These are phyloP conservation scores for Urophycis tenuis DNA, from an alignment of 2,797 vertebrate genomes.

Conservation along the genomic window DNA sequence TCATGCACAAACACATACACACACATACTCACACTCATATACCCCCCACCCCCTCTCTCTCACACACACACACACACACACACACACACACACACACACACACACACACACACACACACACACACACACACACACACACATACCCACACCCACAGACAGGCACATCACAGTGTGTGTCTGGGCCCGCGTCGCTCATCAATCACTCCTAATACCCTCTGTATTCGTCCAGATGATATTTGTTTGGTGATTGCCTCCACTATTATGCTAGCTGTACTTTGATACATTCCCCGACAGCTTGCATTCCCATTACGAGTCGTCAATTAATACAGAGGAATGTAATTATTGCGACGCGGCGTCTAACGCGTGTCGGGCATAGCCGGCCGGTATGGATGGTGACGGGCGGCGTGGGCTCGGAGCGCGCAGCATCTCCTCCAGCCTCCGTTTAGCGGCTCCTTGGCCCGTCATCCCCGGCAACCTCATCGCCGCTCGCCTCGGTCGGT, in stretches of 20 bases:
- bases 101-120: slow-evolving; percentile 11
- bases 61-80: slow-evolving; percentile 7
- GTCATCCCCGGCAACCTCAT: slow-evolving; percentile 16
- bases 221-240: slow-evolving; percentile 69
- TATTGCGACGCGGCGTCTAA: slow-evolving; percentile 67
- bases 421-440: slow-evolving; percentile 32
- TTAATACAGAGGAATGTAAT: slow-evolving; percentile 72
- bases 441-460: neutral
- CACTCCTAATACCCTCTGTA: slow-evolving; percentile 54
- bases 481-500: slow-evolving; percentile 18
- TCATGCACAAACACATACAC: neutral
- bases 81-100: slow-evolving; percentile 12
- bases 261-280: slow-evolving; percentile 63
- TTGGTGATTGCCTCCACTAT: slow-evolving; percentile 64
- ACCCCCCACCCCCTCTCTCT: slow-evolving; percentile 4
- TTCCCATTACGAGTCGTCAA: slow-evolving; percentile 70
- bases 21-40: neutral
- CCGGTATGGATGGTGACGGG: slow-evolving; percentile 62
- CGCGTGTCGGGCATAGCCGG: slow-evolving; percentile 46
- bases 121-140: slow-evolving; percentile 10
- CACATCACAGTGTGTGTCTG: slow-evolving; percentile 40
- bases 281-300: slow-evolving; percentile 65
- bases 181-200: slow-evolving; percentile 50
- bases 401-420: slow-evolving; percentile 52
- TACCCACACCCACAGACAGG: neutral